These are phyloP conservation scores for Heliocidaris erythrogramma DNA, from an alignment of 35 echinoderm and acorn worm genomes.

Conservation along the genomic window DNA sequence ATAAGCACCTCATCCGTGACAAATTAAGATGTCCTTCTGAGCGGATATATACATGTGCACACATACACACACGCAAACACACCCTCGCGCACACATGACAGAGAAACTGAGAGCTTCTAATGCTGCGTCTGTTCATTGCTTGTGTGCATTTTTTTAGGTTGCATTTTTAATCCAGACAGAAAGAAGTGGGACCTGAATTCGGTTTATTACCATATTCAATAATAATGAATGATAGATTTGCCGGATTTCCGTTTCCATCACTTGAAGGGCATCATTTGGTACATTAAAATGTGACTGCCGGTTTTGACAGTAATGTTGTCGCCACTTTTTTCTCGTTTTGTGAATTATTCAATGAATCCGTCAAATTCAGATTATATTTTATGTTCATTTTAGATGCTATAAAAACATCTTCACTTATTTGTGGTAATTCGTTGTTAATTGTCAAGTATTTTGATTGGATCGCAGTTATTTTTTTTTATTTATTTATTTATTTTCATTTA, in stretches of 20 bases:
- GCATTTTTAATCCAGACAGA: neutral
- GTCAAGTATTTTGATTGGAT: too few relatives aligned
- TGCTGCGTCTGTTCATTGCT: neutral
- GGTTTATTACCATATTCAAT: neutral
- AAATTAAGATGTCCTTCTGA: conserved; percentile 14
- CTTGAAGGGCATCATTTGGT: neutral
- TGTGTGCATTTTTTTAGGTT: neutral
- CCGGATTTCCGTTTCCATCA: neutral
- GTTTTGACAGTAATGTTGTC: too few relatives aligned
- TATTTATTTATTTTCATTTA: too few relatives aligned
- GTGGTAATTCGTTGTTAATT: too few relatives aligned
- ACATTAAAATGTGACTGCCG: too few relatives aligned
- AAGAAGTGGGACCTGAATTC: neutral
- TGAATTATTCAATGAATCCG: too few relatives aligned
- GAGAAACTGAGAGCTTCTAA: neutral
- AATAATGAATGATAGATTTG: neutral
- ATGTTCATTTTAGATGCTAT: too few relatives aligned
- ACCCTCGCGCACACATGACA: neutral
- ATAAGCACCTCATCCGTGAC: conserved; percentile 3
- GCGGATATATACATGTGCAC: neutral
- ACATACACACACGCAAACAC: neutral
- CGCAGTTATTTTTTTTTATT: too few relatives aligned
- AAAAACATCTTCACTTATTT: too few relatives aligned
- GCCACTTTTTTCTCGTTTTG: too few relatives aligned
- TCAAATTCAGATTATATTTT: too few relatives aligned